Base-by-base conservation (phyloP, 2,113 vertebrate species). In the Nansenia antarctica region DNA sequence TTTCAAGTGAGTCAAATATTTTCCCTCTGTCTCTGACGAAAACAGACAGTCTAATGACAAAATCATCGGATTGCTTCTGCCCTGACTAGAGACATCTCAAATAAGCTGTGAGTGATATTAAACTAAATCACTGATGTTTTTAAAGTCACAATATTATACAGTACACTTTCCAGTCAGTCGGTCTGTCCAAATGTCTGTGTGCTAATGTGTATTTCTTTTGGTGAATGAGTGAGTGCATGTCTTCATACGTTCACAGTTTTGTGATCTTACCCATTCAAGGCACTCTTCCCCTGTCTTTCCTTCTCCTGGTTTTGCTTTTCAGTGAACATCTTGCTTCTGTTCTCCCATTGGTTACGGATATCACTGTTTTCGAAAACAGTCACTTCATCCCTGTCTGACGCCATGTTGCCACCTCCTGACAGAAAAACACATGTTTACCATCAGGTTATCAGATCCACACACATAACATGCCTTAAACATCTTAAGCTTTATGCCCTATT, bases 321-420 rank as follows among this genome's bases (percentile, higher is more conserved):
- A 18, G 12, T 42, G 7, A 58, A 39, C 24, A n/a, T 22, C 35
- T 67, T 26, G 24, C 53, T 34, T 57, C 65, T 54, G 2, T 29
- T n/a, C 53, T 67, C 65, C 65, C 65, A 67, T 37, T 58, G 53
- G 53, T 67, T 9, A 2, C 35, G 31, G 52, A 67, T 32, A 15
- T 67, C 22, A 22, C 27, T 27, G 53, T 29, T 45, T 52, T 67
- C 65, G 26, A 27, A 27, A 12, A 39, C 65, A 15, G 26, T 42
- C 22, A 57, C 65, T 9, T 67, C 52, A 29, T 18, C 22, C 26
- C 65, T 39, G 15, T 67, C 52, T 32, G 63, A 24, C 65, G 18
- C 26, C 32, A 57, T 30, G 6, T 20, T 20, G 57, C 30, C 32
- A 34, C 18, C 58, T 60, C 30, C 58, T 35, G 30, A 60, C 4